These are phyloP conservation scores for Eristalinus sepulchralis DNA, from an alignment of 2,888 invertebrate species.

Conservation along the genomic window DNA sequence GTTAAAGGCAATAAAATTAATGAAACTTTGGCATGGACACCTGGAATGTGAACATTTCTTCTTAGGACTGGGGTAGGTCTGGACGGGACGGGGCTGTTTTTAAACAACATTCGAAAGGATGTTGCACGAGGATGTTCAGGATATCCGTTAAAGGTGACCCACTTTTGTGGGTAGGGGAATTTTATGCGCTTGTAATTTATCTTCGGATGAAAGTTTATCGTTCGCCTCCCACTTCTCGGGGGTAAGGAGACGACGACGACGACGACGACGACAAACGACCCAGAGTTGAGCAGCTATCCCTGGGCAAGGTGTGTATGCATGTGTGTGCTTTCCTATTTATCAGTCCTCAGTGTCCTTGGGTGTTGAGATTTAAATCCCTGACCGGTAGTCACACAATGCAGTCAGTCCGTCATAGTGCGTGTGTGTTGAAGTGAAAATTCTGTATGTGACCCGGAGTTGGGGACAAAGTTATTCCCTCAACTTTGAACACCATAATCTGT, in stretches of 20 bases:
- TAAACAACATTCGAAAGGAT: conserved; percentile 11
- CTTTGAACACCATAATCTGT: background rate
- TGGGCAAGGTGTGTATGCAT: background rate
- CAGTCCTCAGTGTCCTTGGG: conserved; percentile 2
- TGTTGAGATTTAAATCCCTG: conserved; percentile 3
- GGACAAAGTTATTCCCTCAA: background rate
- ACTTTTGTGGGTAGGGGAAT: conserved; percentile 36
- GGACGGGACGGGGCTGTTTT: background rate
- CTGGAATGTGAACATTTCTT: background rate
- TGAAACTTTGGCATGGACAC: conserved; percentile 7
- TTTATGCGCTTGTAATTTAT: conserved; percentile 61
- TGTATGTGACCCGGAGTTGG: background rate
- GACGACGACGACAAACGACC: background rate
- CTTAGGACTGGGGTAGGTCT: background rate
- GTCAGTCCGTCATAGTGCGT: background rate
- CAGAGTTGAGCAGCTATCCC: background rate
- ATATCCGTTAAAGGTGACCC: conserved; percentile 35
- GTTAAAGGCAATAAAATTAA: conserved; percentile 53
- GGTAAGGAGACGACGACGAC: background rate
- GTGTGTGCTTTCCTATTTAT: background rate
- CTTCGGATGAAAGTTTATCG: conserved; percentile 18
- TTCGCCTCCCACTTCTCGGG: too few species aligned
- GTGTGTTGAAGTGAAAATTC: conserved; percentile 43
- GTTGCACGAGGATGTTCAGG: conserved; percentile 41
- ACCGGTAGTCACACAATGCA: conserved; percentile 11